phyloP scores from a whole-genome alignment of 1,140 invertebrate genomes.

The Aphelenchoides fujianensis region DNA sequence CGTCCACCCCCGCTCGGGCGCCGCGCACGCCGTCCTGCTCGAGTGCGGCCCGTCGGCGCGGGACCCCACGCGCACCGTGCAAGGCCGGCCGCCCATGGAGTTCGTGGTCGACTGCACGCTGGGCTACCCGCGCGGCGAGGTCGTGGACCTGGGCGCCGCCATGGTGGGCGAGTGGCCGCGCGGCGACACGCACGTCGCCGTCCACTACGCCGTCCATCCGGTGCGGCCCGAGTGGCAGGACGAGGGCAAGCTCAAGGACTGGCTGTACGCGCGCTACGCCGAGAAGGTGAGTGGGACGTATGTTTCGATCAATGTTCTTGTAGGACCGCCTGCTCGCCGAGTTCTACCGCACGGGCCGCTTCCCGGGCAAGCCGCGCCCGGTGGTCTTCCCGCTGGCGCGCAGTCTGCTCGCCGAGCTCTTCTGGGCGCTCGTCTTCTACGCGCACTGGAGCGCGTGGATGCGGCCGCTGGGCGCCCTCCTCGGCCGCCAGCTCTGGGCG shows the following conservation, averaged over 20 bases:
- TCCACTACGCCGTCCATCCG: conserved; percentile 56
- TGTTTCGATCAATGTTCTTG: neutral
- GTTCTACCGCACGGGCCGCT: neutral
- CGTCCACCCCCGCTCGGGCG: conserved; percentile 52
- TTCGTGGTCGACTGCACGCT: conserved; percentile 57
- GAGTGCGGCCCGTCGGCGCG: conserved; percentile 35
- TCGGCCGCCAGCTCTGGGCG: neutral
- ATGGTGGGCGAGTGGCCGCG: conserved; percentile 56
- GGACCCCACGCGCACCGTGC: neutral
- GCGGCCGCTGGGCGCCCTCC: neutral
- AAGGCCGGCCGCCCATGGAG: conserved; percentile 42
- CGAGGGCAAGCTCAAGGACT: conserved; percentile 48
- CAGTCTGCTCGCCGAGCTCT: neutral
- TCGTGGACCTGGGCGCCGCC: conserved; percentile 44
- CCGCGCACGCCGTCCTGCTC: conserved; percentile 53
- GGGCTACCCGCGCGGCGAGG: conserved; percentile 52
- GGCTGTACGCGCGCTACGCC: conserved; percentile 53
- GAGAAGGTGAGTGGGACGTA: conserved; percentile 38
- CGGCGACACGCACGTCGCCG: conserved; percentile 34
- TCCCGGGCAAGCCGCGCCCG: neutral
- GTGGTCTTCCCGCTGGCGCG: neutral
- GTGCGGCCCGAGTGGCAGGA: conserved; percentile 43
- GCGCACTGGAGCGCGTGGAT: neutral
- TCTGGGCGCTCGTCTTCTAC: conserved; percentile 1
- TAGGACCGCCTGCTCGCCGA: neutral